A percentile compares a stretch with the other conserved stretches of the same genome.
Conservation (phyloP, 2,888 invertebrate species). For the Hybos culiciformis region DNA sequence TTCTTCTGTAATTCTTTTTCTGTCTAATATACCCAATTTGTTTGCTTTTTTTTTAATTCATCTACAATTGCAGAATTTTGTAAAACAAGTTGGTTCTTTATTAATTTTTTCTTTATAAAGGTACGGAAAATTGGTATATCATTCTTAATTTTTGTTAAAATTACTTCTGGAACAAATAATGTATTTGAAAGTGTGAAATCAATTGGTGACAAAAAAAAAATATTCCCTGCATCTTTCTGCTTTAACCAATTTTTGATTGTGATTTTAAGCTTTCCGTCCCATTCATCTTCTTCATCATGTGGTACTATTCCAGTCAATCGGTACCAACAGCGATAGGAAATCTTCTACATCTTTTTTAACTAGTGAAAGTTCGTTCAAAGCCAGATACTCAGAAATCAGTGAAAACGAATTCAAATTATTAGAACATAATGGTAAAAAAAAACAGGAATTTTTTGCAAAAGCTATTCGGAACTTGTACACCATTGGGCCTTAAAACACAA, state of each 20-base stretch:
- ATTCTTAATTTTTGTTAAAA: conserved; percentile 9
- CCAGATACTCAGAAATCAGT: too few species aligned
- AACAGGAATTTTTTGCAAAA: too few species aligned
- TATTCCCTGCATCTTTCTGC: conserved; percentile 12
- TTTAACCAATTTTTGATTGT: conserved; percentile 32
- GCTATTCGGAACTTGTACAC: too few species aligned
- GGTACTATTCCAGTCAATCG: conserved; percentile 40
- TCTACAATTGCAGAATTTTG: conserved; percentile 1
- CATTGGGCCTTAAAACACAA: too few species aligned
- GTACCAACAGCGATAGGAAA: too few species aligned
- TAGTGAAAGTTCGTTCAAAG: too few species aligned
- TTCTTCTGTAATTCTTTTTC: background rate
- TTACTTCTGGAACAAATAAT: conserved; percentile 12
- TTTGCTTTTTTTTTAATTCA: conserved; percentile 7
- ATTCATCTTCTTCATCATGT: conserved; percentile 40
- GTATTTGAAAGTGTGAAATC: conserved; percentile 10
- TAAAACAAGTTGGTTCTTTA: conserved; percentile 7
- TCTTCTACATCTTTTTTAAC: too few species aligned
- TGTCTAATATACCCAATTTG: conserved; percentile 7
- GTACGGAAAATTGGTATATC: too few species aligned
- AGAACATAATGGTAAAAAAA: too few species aligned
- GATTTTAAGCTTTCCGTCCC: conserved; percentile 37
- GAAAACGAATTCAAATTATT: too few species aligned
- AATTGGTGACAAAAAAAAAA: conserved; percentile 10
- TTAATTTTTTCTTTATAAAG: too few species aligned